Evolutionary conservation across 2,888 invertebrate species (phyloP), one percentile per base, ranked within the genome.

Genomic region (Alitta virens): DNA sequence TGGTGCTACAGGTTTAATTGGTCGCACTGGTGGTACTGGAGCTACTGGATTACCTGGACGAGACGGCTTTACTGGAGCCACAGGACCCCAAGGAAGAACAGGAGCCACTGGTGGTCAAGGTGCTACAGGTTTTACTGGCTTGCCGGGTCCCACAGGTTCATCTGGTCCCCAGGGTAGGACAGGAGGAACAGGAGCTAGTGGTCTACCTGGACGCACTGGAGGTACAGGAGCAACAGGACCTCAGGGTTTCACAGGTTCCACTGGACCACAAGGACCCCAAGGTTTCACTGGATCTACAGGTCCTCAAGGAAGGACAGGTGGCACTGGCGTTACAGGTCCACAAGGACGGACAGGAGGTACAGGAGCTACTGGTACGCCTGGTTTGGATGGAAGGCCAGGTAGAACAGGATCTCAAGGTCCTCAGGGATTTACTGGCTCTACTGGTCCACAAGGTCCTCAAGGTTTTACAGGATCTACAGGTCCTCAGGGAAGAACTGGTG

Each of bases 1-100:
- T 38, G 61, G 62, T 26, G 21, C 56, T 3, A 40, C 12, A 18
- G 94, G 93, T 1, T 86, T 60, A n/a, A 53, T 43, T 25, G 60
- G 60, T n/a, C 25, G 42, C 1, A 12, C 25, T 24, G 60, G 60
- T 21, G 21, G 26, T 1, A 60, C 60, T 42, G 60, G 60, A 12
- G 23, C 53, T 43, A 54, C 61, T 33, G 61, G 61, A n/a, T 27
- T 51, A 3, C 33, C 23, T 5, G 64, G 64, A 16, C 23, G 49
- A 14, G 59, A 46, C 26, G 64, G 56, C 56, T 14, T n/a, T 18
- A 26, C 50, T 18, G 62, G 62, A 14, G 43, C 62, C 2, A 49
- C 50, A 26, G 56, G 56, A 21, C 25, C 53, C 2, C 26, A 23
- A 26, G 63, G 64, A 7, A 33, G 9, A 0, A 56, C 57, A 18